Percentiles rank a stretch among this genome's conserved stretches.
Conservation (phyloP, 2,113 vertebrate genomes). For the Crotalus viridis region DNA sequence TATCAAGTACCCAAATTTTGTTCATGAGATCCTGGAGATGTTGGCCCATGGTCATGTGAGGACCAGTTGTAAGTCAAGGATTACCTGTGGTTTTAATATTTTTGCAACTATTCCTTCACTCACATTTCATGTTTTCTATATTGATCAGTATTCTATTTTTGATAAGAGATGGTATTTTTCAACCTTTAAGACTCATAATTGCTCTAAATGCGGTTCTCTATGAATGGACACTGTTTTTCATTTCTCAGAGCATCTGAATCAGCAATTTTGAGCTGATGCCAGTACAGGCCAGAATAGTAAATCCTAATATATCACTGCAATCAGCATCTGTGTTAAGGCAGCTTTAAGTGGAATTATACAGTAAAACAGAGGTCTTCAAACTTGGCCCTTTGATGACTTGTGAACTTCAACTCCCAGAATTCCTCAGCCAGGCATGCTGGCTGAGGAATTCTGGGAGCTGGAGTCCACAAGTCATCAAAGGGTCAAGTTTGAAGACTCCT, state of each 20-base stretch:
- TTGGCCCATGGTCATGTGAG: neutral
- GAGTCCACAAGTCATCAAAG: too few species aligned
- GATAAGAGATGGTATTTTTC: constrained; percentile 29
- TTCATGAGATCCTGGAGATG: neutral
- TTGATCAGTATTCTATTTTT: constrained; percentile 38
- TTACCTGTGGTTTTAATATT: constrained; percentile 48
- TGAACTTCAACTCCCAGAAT: too few species aligned
- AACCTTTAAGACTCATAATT: constrained; percentile 44
- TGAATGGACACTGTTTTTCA: constrained; percentile 20
- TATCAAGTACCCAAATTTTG: neutral
- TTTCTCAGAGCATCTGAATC: constrained; percentile 34
- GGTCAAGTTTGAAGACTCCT: too few species aligned
- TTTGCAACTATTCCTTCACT: constrained; percentile 50
- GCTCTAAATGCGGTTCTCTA: constrained; percentile 45
- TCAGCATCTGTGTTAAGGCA: constrained; percentile 38
- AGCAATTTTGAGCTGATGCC: constrained; percentile 14
- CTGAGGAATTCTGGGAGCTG: too few species aligned
- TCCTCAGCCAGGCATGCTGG: too few species aligned
- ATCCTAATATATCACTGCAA: neutral
- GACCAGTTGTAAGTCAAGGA: neutral
- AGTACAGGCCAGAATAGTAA: constrained; percentile 32
- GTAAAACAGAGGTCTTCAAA: too few species aligned
- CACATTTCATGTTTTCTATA: constrained; percentile 34
- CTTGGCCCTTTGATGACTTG: too few species aligned
- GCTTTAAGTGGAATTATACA: constrained; percentile 10